Conservation (phyloP, 2,888 invertebrate species). For the Chrysodeixis includens region DNA sequence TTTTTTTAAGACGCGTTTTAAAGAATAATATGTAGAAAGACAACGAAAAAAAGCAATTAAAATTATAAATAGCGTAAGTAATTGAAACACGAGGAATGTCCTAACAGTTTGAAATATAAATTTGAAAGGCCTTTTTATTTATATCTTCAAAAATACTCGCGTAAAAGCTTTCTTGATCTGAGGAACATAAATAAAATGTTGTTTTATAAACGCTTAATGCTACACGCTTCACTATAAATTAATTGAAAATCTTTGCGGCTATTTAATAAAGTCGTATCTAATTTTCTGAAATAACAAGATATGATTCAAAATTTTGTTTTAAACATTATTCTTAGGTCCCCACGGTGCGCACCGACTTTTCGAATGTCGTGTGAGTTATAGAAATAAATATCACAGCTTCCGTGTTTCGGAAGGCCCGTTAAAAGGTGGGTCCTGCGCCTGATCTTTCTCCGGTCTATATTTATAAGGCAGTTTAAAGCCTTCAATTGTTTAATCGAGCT, state of each 20-base stretch:
- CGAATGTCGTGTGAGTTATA: too few species aligned
- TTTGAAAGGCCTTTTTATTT: not conserved
- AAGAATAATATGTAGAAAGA: too few species aligned
- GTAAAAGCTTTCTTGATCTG: not conserved
- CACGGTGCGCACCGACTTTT: too few species aligned
- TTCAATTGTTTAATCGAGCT: too few species aligned
- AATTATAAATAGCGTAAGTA: not conserved
- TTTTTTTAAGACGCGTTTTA: too few species aligned
- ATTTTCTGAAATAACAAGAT: not conserved
- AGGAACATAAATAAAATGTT: not conserved
- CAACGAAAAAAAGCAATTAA: too few species aligned
- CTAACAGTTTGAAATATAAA: not conserved
- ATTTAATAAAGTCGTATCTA: not conserved
- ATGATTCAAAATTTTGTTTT: not conserved
- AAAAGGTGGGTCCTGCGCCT: too few species aligned
- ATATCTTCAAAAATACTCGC: not conserved
- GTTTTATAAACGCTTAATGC: not conserved
- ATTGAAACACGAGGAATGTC: not conserved
- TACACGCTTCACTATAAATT: not conserved
- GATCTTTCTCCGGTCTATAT: too few species aligned
- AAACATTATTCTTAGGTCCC: too few species aligned
- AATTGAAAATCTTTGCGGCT: not conserved
- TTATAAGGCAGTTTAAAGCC: too few species aligned
- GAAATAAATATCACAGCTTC: too few species aligned
- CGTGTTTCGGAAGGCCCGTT: too few species aligned